Percentiles rank a stretch among this genome's conserved stretches.
Conservation (phyloP, 2,113 vertebrate species). For the Catharus bicknelli region DNA sequence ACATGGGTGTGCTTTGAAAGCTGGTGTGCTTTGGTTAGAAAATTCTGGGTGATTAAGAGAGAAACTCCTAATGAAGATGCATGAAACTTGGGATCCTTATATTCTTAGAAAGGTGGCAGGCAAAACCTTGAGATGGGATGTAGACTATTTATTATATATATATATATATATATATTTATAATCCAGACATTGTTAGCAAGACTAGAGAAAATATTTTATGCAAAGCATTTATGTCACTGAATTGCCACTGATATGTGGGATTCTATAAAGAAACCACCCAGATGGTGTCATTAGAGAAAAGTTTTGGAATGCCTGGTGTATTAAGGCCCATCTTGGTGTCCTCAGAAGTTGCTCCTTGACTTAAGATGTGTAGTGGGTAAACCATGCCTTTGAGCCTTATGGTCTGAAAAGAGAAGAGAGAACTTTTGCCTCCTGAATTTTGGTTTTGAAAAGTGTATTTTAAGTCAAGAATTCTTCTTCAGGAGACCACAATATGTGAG, state of each 20-base stretch:
- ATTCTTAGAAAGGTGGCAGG: not conserved
- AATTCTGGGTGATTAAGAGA: not conserved
- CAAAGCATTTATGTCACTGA: not conserved
- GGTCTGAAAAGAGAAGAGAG: not conserved
- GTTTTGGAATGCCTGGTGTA: not conserved
- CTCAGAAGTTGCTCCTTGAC: not conserved
- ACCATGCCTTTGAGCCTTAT: not conserved
- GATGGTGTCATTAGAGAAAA: not conserved
- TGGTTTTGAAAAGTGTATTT: not conserved
- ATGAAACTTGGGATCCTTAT: not conserved
- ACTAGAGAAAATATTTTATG: not conserved
- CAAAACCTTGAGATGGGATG: not conserved
- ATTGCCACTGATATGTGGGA: not conserved
- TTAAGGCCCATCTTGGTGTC: not conserved
- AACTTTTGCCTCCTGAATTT: not conserved
- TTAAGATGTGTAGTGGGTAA: not conserved
- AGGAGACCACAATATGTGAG: not conserved
- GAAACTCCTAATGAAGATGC: not conserved
- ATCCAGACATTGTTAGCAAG: not conserved
- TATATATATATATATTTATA: no score
- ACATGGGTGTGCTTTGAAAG: rapidly evolving
- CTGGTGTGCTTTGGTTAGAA: not conserved
- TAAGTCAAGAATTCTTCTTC: not conserved
- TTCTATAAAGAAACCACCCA: not conserved
- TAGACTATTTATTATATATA: no score